A percentile compares a stretch with the other conserved stretches of the same genome.
These are phyloP conservation scores for Ochropacha duplaris DNA, from an alignment of 2,888 invertebrate species.

Conservation along the genomic window DNA sequence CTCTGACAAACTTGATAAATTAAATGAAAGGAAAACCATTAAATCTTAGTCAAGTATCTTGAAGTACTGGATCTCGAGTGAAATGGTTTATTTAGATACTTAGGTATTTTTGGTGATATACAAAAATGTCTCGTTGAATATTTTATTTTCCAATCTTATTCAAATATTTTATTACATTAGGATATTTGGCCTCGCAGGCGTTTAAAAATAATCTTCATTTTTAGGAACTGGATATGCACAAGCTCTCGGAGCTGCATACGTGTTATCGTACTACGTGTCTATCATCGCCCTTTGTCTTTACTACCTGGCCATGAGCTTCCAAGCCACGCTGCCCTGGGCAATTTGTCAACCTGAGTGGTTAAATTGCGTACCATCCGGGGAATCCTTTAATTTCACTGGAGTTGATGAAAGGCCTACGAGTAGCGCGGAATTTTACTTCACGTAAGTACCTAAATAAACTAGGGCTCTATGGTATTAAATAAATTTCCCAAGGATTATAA, in stretches of 20 bases:
- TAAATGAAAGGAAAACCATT: no score
- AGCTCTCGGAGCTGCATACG: constrained; percentile 83
- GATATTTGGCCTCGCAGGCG: no score
- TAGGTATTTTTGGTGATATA: no score
- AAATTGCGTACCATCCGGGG: constrained; percentile 68
- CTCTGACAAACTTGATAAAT: no score
- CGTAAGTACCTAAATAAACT: constrained; percentile 69
- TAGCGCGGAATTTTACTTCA: constrained; percentile 84
- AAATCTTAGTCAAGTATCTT: no score
- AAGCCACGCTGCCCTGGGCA: constrained; percentile 88
- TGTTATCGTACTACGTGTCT: constrained; percentile 90
- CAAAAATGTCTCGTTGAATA: no score
- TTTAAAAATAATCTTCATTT: constrained; percentile 17
- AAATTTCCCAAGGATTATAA: neutral
- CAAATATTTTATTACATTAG: no score
- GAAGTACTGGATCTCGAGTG: no score
- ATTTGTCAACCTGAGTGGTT: constrained; percentile 84
- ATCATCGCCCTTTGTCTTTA: constrained; percentile 88
- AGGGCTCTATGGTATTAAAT: neutral
- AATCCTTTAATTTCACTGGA: constrained; percentile 36
- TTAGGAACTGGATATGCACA: constrained; percentile 88
- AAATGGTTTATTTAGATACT: no score
- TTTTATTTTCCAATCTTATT: no score
- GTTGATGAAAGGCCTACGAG: constrained; percentile 52
- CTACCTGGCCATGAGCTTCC: constrained; percentile 88